Conservation (phyloP, 2,113 vertebrate species). For the Lipophrys pholis region DNA sequence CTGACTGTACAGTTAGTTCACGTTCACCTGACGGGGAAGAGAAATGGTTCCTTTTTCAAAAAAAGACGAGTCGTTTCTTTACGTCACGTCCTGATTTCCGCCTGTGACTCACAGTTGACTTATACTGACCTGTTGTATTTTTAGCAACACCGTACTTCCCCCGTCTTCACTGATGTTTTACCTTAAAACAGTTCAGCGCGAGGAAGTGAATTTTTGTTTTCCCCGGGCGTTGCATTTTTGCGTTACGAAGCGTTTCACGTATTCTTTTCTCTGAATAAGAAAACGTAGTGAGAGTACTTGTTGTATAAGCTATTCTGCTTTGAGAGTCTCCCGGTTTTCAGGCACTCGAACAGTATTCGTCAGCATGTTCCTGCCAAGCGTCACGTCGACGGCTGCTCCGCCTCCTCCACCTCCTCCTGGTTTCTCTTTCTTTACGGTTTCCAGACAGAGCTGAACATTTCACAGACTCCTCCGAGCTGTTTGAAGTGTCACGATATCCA, state of each 20-base stretch:
- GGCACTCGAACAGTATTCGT: slow-evolving; percentile 26
- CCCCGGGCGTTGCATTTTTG: slow-evolving; percentile 49
- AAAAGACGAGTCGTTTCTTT: slow-evolving; percentile 11
- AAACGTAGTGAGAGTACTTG: slow-evolving; percentile 34
- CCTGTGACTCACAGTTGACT: neutral
- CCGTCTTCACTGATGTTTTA: neutral
- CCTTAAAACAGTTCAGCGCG: slow-evolving; percentile 13
- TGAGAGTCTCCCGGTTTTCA: slow-evolving; percentile 10
- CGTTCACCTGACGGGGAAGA: neutral
- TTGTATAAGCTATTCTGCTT: slow-evolving; percentile 67
- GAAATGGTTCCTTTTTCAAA: slow-evolving; percentile 24
- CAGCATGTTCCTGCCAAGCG: slow-evolving; percentile 35
- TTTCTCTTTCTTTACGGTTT: slow-evolving; percentile 11
- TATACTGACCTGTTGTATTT: slow-evolving; percentile 16
- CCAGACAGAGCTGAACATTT: slow-evolving; percentile 4
- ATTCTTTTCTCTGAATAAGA: slow-evolving; percentile 49
- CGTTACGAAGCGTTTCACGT: slow-evolving; percentile 16
- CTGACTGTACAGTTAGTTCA: slow-evolving; percentile 54
- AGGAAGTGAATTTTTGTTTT: slow-evolving; percentile 60
- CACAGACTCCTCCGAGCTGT: neutral
- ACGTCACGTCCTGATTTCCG: neutral
- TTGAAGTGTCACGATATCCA: slow-evolving; percentile 5
- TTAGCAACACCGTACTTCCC: neutral
- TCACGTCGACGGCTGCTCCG: neutral
- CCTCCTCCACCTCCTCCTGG: neutral